phyloP scores from a whole-genome alignment of 2,113 vertebrate genomes.

The Podarcis muralis region DNA sequence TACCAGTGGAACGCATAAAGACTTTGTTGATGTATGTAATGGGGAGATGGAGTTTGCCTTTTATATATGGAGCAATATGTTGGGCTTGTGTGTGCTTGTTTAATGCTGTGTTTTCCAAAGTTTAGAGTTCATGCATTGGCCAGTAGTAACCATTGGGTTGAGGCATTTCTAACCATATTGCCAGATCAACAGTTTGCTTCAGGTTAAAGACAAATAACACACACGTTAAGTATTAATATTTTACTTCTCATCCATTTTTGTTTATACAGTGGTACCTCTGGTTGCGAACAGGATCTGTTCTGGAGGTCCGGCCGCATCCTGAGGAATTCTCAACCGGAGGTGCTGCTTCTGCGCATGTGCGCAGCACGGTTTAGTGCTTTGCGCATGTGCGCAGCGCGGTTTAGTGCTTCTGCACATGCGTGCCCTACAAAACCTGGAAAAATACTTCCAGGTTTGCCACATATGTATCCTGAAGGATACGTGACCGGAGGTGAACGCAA shows the following conservation, averaged over 20 bases:
- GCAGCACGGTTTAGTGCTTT: too few relatives aligned
- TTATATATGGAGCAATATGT: neutral
- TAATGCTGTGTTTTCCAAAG: neutral
- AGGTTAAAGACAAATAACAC: neutral
- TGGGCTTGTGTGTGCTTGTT: neutral
- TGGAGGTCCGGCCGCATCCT: too few relatives aligned
- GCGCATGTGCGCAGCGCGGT: too few relatives aligned
- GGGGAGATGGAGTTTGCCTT: neutral
- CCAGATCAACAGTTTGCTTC: neutral
- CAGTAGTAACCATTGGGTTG: neutral
- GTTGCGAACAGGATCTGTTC: too few relatives aligned
- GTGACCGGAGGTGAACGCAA: too few relatives aligned
- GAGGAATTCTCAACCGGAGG: too few relatives aligned
- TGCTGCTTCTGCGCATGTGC: too few relatives aligned
- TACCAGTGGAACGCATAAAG: constrained; percentile 84
- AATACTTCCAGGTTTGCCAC: too few relatives aligned
- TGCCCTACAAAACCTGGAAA: too few relatives aligned
- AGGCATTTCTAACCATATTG: neutral
- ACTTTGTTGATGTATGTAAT: constrained; percentile 81
- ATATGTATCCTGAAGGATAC: too few relatives aligned
- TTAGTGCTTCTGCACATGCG: too few relatives aligned
- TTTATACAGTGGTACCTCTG: neutral
- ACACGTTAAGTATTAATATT: neutral
- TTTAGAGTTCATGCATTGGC: neutral
- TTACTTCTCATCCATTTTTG: constrained; percentile 11